Evolutionary conservation across 2,888 invertebrate species (phyloP).

Genomic region (Colostygia pectinataria): DNA sequence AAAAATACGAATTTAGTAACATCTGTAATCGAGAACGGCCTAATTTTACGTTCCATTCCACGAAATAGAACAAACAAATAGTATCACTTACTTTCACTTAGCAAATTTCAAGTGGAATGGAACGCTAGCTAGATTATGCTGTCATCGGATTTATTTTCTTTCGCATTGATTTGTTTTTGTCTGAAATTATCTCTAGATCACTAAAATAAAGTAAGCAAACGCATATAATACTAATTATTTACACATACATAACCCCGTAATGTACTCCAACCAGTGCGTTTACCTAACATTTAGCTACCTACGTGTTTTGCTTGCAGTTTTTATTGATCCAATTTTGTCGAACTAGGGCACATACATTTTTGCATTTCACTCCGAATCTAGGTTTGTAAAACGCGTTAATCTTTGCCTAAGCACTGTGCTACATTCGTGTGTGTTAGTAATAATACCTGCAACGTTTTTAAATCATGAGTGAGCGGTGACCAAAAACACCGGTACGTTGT

Average conservation of each 20-base stretch:
- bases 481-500: conserved; percentile 1
- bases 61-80: background rate
- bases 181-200: conserved; percentile 7
- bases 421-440: no score
- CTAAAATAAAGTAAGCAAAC: conserved; percentile 7
- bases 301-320: conserved; percentile 17
- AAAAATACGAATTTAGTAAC: background rate
- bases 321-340: conserved; percentile 28
- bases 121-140: conserved; percentile 10
- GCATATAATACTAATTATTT: background rate
- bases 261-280: background rate
- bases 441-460: no score
- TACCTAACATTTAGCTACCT: no score
- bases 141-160: background rate
- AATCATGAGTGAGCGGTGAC: no score
- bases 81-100: no score
- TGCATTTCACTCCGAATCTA: conserved; percentile 13
- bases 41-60: conserved; percentile 15
- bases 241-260: background rate
- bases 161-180: background rate
- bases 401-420: no score
- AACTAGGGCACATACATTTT: conserved; percentile 21
- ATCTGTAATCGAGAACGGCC: conserved; percentile 3
- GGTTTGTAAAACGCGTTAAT: conserved; percentile 1
- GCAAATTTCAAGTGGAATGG: background rate